Evolutionary conservation across 2,113 vertebrate species (phyloP), one percentile per base, ranked within the genome.

Genomic region (Gobio gobio): DNA sequence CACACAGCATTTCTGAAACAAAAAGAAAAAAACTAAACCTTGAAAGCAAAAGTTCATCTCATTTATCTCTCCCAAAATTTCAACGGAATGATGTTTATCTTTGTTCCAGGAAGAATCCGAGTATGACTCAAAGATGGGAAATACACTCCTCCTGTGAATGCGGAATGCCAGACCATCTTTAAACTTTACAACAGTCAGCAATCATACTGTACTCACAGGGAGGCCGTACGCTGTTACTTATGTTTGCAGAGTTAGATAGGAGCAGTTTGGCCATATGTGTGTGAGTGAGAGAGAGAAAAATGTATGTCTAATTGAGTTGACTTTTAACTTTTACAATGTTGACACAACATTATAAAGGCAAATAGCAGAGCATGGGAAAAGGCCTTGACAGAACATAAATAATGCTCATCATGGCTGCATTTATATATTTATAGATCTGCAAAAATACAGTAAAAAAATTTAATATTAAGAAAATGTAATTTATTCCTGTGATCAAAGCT

Each of bases 261-360:
- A n/a, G 10, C 4, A 26, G 26, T 77, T 77, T 66, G 22, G 45
- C n/a, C 1, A 22, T 49, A 10, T 14, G 13, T 49, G n/a, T 56
- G 29, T 43, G 45, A 14, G 59, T 63, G 59, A 7, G 24, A 26
- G 22, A 43, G 54, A 24, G 85, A 47, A 43, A 74, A 40, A 6
- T 70, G 22, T 26, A 43, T 45, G 51, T 58, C 36, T 68, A 29
- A 49, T 13, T 84, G 10, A 82, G 68, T 20, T 54, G 29, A 76
- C 77, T 51, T 86, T 59, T 74, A 81, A 81, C 84, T 74, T 81
- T 82, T 75, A 74, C 49, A 64, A 76, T 63, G 59, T 75, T 74
- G 26, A 75, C 70, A 75, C 78, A 86, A 70, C 29, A 58, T 85
- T 49, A 74, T 14, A n/a, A 63, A 24, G 8, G 70, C 59, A 76